Base-by-base conservation (phyloP, 2,113 vertebrate genomes). In the Salvelinus namaycush region DNA sequence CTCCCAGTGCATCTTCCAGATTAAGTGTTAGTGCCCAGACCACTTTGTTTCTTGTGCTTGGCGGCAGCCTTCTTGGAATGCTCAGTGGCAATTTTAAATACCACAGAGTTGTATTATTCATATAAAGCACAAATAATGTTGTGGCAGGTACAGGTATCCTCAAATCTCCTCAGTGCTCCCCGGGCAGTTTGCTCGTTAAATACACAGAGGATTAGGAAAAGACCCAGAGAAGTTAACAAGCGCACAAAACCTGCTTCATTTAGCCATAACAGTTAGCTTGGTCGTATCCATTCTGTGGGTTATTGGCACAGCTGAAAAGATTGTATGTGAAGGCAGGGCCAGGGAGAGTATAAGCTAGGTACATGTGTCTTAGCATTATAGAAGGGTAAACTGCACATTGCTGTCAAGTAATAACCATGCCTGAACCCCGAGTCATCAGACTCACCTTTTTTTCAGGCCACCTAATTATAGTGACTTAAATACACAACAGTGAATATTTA, bases 61-160 rank as follows among this genome's bases (percentile, higher is more conserved):
- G 75, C 72, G 20, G 60, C 9, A 70, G 78, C 77, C 44, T 77
- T 84, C 83, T 78, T 77, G 71, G 78, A 82, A 78, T 44, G 13
- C 57, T 34, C 59, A 72, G 72, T 54, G 80, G 71, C 59, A 34
- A 34, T 75, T 83, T 84, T 69, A 73, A 82, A 87, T 54, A 79
- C 76, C 54, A 74, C 54, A 73, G 71, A 75, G 9, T 81, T 73
- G 73, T 65, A 66, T 86, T 79, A 72, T 75, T 85, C 72, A 67
- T 24, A 81, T 70, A 80, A 79, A 72, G 75, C 67, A 66, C 59
- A 75, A 73, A 88, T 79, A 82, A 90, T 84, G 75, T 81, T 77
- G 81, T 0, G 29, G 79, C 82, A 86, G 72, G 75, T 81, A 79
- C 72, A 69, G 72, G 54, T 84, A 70, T 48, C 39, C 59, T 81